Conservation (phyloP, 30 jellyfish, hydroid and myxozoan species). For the Aurelia coerulea region DNA sequence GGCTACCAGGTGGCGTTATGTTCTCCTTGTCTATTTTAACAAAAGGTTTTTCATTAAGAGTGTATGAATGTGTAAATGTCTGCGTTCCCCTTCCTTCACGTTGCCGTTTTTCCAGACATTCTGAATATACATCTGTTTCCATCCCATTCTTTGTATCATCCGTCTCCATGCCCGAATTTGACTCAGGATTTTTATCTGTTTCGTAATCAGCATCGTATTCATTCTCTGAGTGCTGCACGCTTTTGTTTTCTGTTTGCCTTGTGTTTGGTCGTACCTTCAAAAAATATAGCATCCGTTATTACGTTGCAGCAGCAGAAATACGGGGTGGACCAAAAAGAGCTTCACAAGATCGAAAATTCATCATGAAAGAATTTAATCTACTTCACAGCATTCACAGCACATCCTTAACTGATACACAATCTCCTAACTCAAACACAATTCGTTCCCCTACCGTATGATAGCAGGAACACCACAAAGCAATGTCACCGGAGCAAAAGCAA, state of each 20-base stretch:
- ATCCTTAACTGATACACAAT: too few relatives aligned
- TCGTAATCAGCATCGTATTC: slow-evolving; percentile 88
- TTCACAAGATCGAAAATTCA: too few relatives aligned
- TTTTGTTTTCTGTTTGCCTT: background rate
- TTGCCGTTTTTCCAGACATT: background rate
- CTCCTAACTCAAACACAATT: too few relatives aligned
- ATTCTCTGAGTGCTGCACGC: slow-evolving; percentile 27
- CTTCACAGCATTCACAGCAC: too few relatives aligned
- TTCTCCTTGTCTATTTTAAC: slow-evolving; percentile 60
- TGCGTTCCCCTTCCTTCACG: background rate
- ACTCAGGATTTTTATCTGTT: slow-evolving; percentile 44
- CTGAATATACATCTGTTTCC: slow-evolving; percentile 13
- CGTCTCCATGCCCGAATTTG: slow-evolving; percentile 17
- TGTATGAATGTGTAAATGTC: background rate
- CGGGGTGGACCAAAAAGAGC: too few relatives aligned
- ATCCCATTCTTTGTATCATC: slow-evolving; percentile 11
- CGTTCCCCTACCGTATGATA: too few relatives aligned
- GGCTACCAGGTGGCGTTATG: slow-evolving; percentile 86
- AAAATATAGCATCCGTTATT: background rate
- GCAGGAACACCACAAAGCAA: too few relatives aligned
- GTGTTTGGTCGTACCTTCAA: background rate
- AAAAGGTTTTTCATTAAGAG: background rate
- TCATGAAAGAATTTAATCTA: too few relatives aligned
- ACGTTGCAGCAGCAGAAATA: too few relatives aligned
- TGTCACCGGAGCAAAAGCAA: too few relatives aligned